Conservation (phyloP, 2,113 vertebrate species). For the Zosterops pallidus region DNA sequence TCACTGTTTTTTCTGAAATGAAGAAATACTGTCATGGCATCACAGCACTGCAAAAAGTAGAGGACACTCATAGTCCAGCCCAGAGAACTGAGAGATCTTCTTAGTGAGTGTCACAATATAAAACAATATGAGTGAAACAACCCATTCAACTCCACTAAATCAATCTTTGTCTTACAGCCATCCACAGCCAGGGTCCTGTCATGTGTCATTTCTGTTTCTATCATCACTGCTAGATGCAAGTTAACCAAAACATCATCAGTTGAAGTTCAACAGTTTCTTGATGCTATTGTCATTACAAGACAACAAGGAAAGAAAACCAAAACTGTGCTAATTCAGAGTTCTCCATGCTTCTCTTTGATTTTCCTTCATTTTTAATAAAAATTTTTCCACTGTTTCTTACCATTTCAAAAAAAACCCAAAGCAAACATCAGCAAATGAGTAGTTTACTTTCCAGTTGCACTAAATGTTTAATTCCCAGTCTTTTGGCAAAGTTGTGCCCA, state of each 20-base stretch:
- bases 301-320: background rate
- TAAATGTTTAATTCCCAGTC: background rate
- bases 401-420: background rate
- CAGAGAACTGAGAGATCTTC: background rate
- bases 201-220: background rate
- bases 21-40: background rate
- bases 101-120: accelerated
- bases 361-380: background rate
- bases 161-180: background rate
- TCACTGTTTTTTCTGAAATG: background rate
- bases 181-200: background rate
- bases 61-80: background rate
- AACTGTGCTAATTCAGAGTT: background rate
- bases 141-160: background rate
- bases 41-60: background rate
- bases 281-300: background rate
- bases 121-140: background rate
- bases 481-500: background rate
- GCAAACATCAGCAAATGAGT: background rate
- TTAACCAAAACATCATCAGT: background rate
- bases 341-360: background rate
- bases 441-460: background rate
- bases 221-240: background rate
- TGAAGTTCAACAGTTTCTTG: background rate
- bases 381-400: accelerated